Evolutionary conservation across 1,140 invertebrate genomes (phyloP).

Genomic region (Periplaneta americana): DNA sequence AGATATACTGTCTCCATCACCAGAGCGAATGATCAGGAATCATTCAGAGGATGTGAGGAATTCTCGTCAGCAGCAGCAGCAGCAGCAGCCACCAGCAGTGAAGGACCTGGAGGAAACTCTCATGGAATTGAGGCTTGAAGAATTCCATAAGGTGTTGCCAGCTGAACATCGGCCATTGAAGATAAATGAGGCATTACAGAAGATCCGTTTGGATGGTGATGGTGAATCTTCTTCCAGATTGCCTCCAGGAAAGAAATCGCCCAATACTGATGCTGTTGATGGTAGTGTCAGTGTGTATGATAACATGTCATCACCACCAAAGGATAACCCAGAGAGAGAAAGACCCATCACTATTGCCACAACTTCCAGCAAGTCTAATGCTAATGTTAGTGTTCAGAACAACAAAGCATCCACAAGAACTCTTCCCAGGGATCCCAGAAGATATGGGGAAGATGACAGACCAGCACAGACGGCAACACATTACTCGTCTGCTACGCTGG

Average conservation of each 20-base stretch:
- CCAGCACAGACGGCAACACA: neutral
- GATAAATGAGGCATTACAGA: conserved; percentile 45
- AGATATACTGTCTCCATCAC: conserved; percentile 45
- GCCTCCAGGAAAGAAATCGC: neutral
- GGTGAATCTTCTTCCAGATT: neutral
- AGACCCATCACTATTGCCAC: neutral
- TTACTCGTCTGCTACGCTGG: conserved; percentile 3
- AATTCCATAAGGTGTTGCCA: conserved; percentile 33
- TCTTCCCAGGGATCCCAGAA: neutral
- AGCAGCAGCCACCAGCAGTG: neutral
- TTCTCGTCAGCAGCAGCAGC: neutral
- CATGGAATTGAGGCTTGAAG: conserved; percentile 40
- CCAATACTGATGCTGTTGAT: neutral
- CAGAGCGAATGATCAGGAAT: conserved; percentile 7
- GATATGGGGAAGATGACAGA: neutral
- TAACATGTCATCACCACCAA: conserved; percentile 15
- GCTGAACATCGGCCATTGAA: conserved; percentile 45
- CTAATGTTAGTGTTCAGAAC: neutral
- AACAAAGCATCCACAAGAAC: neutral
- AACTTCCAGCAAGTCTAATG: neutral
- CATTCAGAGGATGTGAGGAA: neutral
- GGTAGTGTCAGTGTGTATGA: conserved; percentile 16
- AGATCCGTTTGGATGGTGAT: conserved; percentile 39
- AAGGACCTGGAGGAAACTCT: conserved; percentile 44
- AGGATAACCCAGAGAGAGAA: neutral